Evolutionary conservation across 2,797 vertebrate genomes (phyloP), one percentile per base, ranked within the genome.

Genomic region (Sorex maritimensis): DNA sequence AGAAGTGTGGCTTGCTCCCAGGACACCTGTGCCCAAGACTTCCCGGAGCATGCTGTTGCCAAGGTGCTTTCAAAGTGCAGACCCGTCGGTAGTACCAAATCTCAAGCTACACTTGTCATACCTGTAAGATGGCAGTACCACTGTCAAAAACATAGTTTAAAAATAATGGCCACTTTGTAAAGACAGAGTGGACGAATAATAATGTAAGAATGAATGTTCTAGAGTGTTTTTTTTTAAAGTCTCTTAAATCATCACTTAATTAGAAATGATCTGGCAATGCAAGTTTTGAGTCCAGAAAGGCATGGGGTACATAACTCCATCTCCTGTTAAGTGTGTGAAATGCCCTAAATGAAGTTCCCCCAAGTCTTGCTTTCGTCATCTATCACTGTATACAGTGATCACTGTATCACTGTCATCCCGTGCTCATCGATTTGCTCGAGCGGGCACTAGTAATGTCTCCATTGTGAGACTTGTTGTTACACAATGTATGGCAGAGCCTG

Each of bases 91-190:
- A 41, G 9, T 44, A 67, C 34, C 61, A 71, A 55, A 82, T 11
- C 61, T 80, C 55, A 96, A 81, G 15, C 24, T 67, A 93, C 75
- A 46, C 52, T 90, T 95, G 86, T 88, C 61, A 78, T 28, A 68
- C 34, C 28, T 84, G 49, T 89, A 93, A 94, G 82, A 85, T 75
- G 34, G 24, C 74, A 38, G 88, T 15, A 89, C 71, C 1, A 71
- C 28, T 7, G 28, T 61, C 81, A 89, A 89, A 72, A 67, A 68
- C 46, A 91, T 77, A 79, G 61, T 72, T 81, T 79, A 78, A 87
- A 91, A 91, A 88, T 63, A 92, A 91, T 84, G 24, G 34, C 17
- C 38, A 28, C 38, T 93, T 65, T 92, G 24, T 68, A 86, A 91
- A 71, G 34, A 78, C 34, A 9, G 46, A 91, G 17, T 73, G 69